A percentile compares a stretch with the other conserved stretches of the same genome.
phyloP scores from a whole-genome alignment of 2,797 vertebrate genomes.

The Dicrostonyx torquatus region DNA sequence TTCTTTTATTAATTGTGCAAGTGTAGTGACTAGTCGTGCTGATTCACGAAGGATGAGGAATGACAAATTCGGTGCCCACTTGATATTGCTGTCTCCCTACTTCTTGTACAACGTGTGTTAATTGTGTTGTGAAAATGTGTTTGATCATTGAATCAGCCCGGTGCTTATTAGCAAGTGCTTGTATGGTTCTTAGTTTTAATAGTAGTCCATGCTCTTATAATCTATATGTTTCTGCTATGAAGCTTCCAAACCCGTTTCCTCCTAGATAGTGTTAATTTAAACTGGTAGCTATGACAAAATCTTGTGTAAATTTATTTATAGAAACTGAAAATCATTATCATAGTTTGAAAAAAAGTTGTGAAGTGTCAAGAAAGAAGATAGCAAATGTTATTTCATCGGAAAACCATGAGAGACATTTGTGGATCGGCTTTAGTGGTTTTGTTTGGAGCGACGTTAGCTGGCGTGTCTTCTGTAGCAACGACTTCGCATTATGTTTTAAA shows the following conservation, averaged over 20 bases:
- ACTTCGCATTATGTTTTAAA: constrained; percentile 46
- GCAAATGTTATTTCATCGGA: background rate
- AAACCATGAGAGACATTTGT: constrained; percentile 42
- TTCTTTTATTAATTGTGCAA: constrained; percentile 50
- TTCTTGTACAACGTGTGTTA: background rate
- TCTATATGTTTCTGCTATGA: constrained; percentile 21
- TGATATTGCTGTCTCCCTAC: constrained; percentile 21
- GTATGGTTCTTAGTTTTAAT: constrained; percentile 55
- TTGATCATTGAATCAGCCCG: constrained; percentile 53
- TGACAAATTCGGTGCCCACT: constrained; percentile 36
- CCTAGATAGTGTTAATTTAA: constrained; percentile 38
- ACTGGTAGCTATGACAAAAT: constrained; percentile 22
- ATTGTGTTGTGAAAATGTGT: constrained; percentile 24
- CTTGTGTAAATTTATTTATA: constrained; percentile 61
- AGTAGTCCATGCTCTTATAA: background rate
- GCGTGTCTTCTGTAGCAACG: background rate
- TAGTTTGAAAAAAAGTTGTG: constrained; percentile 56
- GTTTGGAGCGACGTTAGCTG: constrained; percentile 40
- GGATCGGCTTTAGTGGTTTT: constrained; percentile 12
- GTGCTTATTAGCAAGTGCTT: constrained; percentile 32
- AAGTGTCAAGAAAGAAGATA: constrained; percentile 43
- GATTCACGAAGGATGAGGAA: constrained; percentile 37
- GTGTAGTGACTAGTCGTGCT: constrained; percentile 14
- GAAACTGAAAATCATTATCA: constrained; percentile 54
- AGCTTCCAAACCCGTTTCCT: constrained; percentile 7